phyloP scores from a whole-genome alignment of 2,888 invertebrate species.

The Trichacis sp. region DNA sequence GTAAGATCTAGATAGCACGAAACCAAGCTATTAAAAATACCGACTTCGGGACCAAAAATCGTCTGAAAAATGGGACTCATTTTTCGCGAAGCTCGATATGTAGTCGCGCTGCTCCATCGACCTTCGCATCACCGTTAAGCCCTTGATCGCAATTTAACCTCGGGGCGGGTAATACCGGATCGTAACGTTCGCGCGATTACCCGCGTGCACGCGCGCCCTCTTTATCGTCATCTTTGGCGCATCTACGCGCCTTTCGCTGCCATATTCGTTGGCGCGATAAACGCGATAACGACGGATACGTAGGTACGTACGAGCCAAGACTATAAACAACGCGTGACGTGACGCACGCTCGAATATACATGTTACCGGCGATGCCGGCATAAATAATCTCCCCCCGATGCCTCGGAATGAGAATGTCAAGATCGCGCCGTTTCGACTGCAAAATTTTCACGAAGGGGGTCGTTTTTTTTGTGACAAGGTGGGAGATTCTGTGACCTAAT shows the following conservation, averaged over 20 bases:
- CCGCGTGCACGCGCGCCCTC: conserved; percentile 33
- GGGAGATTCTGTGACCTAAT: not conserved
- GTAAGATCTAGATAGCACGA: too few relatives aligned
- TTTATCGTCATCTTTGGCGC: conserved; percentile 31
- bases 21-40: too few relatives aligned
- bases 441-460: too few relatives aligned
- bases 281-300: conserved; percentile 28
- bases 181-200: conserved; percentile 59
- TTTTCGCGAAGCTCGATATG: too few relatives aligned
- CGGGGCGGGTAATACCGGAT: conserved; percentile 58
- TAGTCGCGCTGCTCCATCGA: conserved; percentile 55
- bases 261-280: conserved; percentile 23
- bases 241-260: conserved; percentile 26
- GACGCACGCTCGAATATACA: conserved; percentile 9
- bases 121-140: conserved; percentile 66
- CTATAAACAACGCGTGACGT: conserved; percentile 12
- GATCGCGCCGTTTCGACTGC: not conserved
- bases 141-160: conserved; percentile 67
- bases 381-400: not conserved
- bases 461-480: not conserved
- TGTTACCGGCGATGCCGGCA: not conserved
- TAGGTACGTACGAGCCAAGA: conserved; percentile 4
- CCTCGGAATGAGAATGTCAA: conserved; percentile 5
- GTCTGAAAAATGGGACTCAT: too few relatives aligned
- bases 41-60: too few relatives aligned